Evolutionary conservation across 2,797 vertebrate species (phyloP).

Genomic region (Hippocampus kuda): DNA sequence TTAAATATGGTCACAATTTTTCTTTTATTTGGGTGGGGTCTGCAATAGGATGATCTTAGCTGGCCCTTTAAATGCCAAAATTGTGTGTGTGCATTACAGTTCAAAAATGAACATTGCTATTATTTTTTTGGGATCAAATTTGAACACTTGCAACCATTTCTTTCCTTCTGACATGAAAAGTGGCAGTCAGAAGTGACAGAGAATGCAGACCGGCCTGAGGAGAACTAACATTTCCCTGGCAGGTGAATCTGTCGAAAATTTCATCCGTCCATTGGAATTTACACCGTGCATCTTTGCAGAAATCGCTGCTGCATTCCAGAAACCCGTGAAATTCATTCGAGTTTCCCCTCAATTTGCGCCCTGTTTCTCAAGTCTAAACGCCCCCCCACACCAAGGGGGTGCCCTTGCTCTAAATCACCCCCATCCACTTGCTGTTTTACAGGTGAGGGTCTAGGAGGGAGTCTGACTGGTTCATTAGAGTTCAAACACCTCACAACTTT

Average conservation of each 20-base stretch:
- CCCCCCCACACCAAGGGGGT: too few relatives aligned
- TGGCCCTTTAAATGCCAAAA: background rate
- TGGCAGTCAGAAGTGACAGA: background rate
- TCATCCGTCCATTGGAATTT: constrained; percentile 23
- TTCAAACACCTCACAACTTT: background rate
- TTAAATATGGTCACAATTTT: background rate
- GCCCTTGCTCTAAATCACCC: background rate
- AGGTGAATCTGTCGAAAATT: constrained; percentile 43
- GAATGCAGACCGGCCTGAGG: background rate
- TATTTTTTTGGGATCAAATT: background rate
- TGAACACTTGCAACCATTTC: background rate
- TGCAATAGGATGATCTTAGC: background rate
- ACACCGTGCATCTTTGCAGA: constrained; percentile 29
- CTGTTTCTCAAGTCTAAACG: constrained; percentile 13
- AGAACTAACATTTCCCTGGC: constrained; percentile 25
- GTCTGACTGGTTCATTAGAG: background rate
- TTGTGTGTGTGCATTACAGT: too few relatives aligned
- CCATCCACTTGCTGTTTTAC: background rate
- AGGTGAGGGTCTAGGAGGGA: background rate
- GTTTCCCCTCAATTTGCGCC: constrained; percentile 16
- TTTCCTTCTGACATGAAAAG: background rate
- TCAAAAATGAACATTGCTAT: background rate
- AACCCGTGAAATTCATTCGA: constrained; percentile 28
- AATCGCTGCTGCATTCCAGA: constrained; percentile 6
- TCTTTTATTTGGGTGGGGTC: background rate